Evolutionary conservation across 1,140 invertebrate genomes (phyloP).

Genomic region (Nylanderia fulva): DNA sequence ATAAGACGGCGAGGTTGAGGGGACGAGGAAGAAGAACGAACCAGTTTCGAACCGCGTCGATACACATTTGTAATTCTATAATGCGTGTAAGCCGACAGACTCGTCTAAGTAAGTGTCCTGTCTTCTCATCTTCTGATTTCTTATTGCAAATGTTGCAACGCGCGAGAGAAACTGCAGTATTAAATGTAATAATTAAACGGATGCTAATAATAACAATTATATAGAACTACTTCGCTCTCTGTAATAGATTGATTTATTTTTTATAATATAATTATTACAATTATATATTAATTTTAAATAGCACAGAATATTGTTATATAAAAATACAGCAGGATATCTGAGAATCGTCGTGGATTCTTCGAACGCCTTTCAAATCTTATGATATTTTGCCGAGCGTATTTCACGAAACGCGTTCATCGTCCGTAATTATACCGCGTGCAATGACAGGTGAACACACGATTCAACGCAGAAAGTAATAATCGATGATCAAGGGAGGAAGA

Average conservation of each 20-base stretch:
- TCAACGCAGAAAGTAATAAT: constrained; percentile 63
- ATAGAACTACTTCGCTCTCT: not conserved
- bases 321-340: not conserved
- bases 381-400: constrained; percentile 27
- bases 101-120: not conserved
- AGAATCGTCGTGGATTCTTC: constrained; percentile 44
- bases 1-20: not conserved
- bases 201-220: constrained; percentile 10
- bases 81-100: constrained; percentile 62
- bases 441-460: constrained; percentile 63
- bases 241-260: constrained; percentile 9
- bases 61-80: constrained; percentile 68
- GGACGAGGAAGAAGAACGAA: constrained; percentile 56
- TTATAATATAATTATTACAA: not conserved
- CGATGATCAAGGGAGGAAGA: not conserved
- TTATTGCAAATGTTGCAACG: constrained; percentile 28
- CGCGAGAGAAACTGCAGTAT: not conserved
- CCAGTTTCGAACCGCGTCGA: constrained; percentile 65
- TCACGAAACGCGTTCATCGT: constrained; percentile 47
- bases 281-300: not conserved
- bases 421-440: constrained; percentile 59
- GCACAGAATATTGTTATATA: not conserved
- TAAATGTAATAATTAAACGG: constrained; percentile 19
- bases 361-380: constrained; percentile 2
- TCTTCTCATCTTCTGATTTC: constrained; percentile 51